Evolutionary conservation across 2,888 invertebrate species (phyloP).

Genomic region (Eustalomyia histrio): DNA sequence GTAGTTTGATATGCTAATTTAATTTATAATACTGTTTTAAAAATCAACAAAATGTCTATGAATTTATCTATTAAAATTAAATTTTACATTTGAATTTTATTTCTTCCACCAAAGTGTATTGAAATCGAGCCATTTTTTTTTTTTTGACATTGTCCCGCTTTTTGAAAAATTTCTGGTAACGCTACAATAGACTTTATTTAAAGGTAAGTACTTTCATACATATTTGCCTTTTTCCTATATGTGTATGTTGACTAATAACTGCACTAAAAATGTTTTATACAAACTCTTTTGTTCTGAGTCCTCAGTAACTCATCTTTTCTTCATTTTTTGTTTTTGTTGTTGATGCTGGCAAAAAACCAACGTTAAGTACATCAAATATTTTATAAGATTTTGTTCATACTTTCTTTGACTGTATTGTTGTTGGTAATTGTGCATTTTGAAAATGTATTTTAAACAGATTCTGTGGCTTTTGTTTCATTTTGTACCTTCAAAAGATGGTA

Average conservation of each 20-base stretch:
- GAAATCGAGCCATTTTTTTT: no score
- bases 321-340: not conserved
- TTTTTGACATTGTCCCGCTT: no score
- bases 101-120: no score
- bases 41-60: no score
- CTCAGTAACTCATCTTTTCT: not conserved
- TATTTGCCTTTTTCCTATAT: not conserved
- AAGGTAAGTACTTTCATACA: conserved; percentile 4
- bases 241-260: not conserved
- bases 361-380: conserved; percentile 36
- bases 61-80: no score
- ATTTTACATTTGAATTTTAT: no score
- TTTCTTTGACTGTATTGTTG: conserved; percentile 40
- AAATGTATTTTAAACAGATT: conserved; percentile 36
- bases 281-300: not conserved
- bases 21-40: no score
- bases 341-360: conserved; percentile 27
- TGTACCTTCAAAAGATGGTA: conserved; percentile 27
- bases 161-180: no score
- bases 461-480: conserved; percentile 50
- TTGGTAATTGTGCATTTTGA: conserved; percentile 44
- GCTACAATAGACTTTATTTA: conserved; percentile 35
- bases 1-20: no score
- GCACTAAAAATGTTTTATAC: not conserved
- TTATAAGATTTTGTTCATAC: conserved; percentile 43